Conservation (phyloP, 2,113 vertebrate genomes). For the Orycteropus afer region DNA sequence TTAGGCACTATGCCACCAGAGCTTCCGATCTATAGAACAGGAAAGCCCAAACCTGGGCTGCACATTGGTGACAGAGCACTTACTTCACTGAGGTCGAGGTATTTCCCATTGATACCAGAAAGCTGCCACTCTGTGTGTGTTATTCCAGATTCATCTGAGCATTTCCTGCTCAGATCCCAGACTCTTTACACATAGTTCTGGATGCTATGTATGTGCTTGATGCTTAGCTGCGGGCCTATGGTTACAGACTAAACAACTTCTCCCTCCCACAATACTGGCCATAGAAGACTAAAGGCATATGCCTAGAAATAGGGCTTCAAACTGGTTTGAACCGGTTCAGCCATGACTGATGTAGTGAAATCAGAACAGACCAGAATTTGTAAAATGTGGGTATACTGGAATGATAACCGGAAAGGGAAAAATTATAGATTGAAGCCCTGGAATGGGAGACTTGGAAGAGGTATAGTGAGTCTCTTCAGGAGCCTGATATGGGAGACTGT, state of each 20-base stretch:
- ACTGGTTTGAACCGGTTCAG: too few relatives aligned
- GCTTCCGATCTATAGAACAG: background rate
- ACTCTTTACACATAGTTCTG: background rate
- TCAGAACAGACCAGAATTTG: too few relatives aligned
- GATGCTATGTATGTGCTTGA: background rate
- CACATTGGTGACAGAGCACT: background rate
- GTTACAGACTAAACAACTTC: background rate
- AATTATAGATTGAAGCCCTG: too few relatives aligned
- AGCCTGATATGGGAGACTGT: too few relatives aligned
- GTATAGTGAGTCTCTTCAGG: too few relatives aligned
- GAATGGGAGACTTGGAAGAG: too few relatives aligned
- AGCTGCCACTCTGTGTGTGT: background rate
- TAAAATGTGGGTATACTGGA: too few relatives aligned
- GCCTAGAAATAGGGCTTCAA: too few relatives aligned
- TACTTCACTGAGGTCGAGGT: background rate
- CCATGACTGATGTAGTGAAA: too few relatives aligned
- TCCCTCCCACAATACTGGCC: background rate
- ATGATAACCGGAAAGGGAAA: too few relatives aligned
- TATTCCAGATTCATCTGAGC: background rate
- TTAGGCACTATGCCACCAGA: too few relatives aligned
- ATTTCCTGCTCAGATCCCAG: background rate
- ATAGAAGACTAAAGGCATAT: background rate
- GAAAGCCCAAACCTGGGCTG: background rate
- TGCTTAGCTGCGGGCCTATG: background rate
- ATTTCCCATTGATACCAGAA: background rate